Conservation (phyloP, 1,140 invertebrate species). For the Paraescarpia echinospica region DNA sequence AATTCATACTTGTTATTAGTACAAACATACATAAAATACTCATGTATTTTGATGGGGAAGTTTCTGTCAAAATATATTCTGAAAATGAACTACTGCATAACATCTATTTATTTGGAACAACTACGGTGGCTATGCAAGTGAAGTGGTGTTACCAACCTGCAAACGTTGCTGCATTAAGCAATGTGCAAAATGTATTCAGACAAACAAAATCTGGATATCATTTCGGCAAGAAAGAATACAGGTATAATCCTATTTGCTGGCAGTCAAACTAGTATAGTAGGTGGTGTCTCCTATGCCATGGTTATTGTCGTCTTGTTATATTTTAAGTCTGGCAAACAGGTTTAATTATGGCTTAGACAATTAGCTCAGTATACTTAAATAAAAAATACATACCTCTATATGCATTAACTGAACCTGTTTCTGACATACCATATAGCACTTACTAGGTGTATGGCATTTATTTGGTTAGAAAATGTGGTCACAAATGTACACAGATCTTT, state of each 20-base stretch:
- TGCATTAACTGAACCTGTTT: neutral
- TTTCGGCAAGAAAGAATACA: slow-evolving; percentile 11
- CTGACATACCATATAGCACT: neutral
- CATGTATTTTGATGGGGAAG: too few species aligned
- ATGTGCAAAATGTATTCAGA: neutral
- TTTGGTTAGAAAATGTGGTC: neutral
- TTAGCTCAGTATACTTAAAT: neutral
- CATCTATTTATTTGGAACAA: neutral
- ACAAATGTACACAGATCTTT: neutral
- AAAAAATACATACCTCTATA: neutral
- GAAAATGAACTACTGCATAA: neutral
- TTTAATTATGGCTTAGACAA: neutral
- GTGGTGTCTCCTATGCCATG: neutral
- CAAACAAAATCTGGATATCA: neutral
- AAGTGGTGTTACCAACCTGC: neutral
- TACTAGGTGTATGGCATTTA: neutral
- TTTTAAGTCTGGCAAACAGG: neutral
- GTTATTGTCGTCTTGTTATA: neutral
- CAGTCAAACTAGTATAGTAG: neutral
- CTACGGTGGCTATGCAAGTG: neutral
- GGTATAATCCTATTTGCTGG: neutral
- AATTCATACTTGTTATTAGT: neutral
- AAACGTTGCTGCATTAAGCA: neutral
- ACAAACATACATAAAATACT: neutral
- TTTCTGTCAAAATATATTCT: too few species aligned